These are phyloP conservation scores for Pantelozetes paolii DNA, from an alignment of 2,888 invertebrate species.

Conservation along the genomic window DNA sequence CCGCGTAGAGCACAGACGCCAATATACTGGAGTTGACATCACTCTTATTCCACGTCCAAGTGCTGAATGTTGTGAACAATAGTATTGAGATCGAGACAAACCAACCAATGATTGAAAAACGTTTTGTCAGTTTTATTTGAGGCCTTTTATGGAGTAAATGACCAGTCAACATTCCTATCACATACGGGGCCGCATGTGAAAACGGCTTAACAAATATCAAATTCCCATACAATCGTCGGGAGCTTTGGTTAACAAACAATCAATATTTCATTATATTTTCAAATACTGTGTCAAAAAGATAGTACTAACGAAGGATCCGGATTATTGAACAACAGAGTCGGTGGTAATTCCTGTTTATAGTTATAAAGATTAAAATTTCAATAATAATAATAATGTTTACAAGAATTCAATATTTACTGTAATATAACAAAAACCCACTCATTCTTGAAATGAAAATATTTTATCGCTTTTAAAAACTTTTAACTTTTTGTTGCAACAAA, in stretches of 20 bases:
- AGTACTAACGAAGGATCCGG: constrained; percentile 46
- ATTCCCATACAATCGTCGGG: constrained; percentile 29
- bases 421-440: too few relatives aligned
- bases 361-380: background rate
- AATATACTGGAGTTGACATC: background rate
- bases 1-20: constrained; percentile 17
- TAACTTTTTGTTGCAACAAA: too few relatives aligned
- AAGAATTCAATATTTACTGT: background rate
- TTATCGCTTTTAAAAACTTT: too few relatives aligned
- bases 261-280: background rate
- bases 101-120: background rate
- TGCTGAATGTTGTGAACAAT: constrained; percentile 21
- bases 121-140: constrained; percentile 10
- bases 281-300: background rate
- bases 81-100: background rate
- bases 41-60: constrained; percentile 33
- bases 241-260: background rate
- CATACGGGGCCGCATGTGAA: constrained; percentile 46
- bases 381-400: background rate
- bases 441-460: too few relatives aligned
- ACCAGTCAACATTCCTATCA: constrained; percentile 45
- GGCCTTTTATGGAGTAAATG: constrained; percentile 37
- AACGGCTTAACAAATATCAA: constrained; percentile 39
- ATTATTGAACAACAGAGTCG: constrained; percentile 46
- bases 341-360: constrained; percentile 42